phyloP scores from a whole-genome alignment of 2,888 invertebrate species.

The Isotomurus palustris region DNA sequence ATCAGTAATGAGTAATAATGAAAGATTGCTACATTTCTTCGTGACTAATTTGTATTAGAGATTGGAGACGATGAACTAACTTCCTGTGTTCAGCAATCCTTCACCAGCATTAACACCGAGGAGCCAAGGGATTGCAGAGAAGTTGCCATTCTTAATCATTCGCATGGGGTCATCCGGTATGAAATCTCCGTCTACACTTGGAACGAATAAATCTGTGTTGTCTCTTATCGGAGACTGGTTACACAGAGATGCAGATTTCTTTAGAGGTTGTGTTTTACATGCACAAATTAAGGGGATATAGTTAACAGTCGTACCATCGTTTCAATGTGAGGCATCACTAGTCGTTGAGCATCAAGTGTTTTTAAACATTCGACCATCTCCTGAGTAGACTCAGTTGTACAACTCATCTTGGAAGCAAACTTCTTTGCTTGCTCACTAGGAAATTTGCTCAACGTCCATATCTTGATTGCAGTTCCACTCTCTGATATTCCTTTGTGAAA shows the following conservation, averaged over 20 bases:
- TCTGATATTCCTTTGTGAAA: conserved; percentile 26
- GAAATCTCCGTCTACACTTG: conserved; percentile 26
- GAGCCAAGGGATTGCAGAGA: conserved; percentile 27
- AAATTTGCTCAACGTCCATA: conserved; percentile 30
- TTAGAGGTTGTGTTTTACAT: background rate
- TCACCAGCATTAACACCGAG: conserved; percentile 32
- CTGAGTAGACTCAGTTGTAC: conserved; percentile 18
- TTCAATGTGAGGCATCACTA: conserved; percentile 29
- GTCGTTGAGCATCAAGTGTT: conserved; percentile 20
- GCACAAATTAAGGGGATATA: too few relatives aligned
- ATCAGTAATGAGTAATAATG: background rate
- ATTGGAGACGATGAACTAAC: background rate
- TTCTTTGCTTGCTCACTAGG: conserved; percentile 26
- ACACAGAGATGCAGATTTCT: background rate
- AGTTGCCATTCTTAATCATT: conserved; percentile 26
- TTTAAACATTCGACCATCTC: conserved; percentile 26
- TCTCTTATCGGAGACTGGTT: conserved; percentile 14
- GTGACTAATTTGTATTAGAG: too few relatives aligned
- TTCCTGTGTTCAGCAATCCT: conserved; percentile 22
- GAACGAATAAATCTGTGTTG: conserved; percentile 24
- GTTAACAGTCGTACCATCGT: conserved; percentile 25
- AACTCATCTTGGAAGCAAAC: conserved; percentile 21
- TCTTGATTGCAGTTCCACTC: conserved; percentile 27
- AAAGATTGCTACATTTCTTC: too few relatives aligned
- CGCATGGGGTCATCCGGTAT: conserved; percentile 23